These are phyloP conservation scores for Blennius ocellaris DNA, from an alignment of 2,113 vertebrate species.

Conservation along the genomic window DNA sequence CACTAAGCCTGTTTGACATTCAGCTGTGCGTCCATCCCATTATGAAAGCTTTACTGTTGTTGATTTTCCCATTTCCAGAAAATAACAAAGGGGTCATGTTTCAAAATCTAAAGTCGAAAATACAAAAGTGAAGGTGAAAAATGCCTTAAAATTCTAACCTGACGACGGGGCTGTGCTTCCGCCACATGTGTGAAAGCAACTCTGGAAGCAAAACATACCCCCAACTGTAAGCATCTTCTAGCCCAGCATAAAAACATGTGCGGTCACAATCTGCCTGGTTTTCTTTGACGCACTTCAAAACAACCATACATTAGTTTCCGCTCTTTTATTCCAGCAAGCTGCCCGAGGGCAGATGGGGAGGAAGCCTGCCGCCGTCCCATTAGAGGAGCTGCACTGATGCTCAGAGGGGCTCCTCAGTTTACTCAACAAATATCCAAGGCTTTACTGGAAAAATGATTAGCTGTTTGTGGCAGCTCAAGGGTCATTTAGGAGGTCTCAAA, in stretches of 20 bases:
- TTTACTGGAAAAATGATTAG: constrained; percentile 51
- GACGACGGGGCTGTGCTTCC: background rate
- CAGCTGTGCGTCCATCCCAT: too few relatives aligned
- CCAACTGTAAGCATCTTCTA: constrained; percentile 35
- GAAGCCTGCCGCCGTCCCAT: constrained; percentile 41
- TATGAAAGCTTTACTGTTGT: too few relatives aligned
- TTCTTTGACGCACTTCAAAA: constrained; percentile 72
- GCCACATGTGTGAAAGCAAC: background rate
- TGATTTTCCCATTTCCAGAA: too few relatives aligned
- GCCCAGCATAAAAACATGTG: constrained; percentile 45
- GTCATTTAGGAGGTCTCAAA: constrained; percentile 19
- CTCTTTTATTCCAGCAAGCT: constrained; percentile 52
- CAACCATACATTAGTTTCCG: constrained; percentile 52
- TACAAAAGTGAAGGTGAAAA: background rate
- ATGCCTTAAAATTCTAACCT: too few relatives aligned
- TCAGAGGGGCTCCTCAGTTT: constrained; percentile 50
- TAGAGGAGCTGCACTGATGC: constrained; percentile 46
- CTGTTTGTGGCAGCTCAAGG: constrained; percentile 39
- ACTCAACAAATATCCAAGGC: constrained; percentile 60
- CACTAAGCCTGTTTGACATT: too few relatives aligned
- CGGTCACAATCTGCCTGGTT: constrained; percentile 59
- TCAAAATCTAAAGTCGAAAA: background rate
- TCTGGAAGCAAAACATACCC: constrained; percentile 22
- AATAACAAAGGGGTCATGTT: too few relatives aligned
- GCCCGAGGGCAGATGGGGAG: constrained; percentile 51